Percentiles rank a stretch among this genome's conserved stretches.
Conservation (phyloP, 1,140 invertebrate genomes). For the Notospermus geniculatus region DNA sequence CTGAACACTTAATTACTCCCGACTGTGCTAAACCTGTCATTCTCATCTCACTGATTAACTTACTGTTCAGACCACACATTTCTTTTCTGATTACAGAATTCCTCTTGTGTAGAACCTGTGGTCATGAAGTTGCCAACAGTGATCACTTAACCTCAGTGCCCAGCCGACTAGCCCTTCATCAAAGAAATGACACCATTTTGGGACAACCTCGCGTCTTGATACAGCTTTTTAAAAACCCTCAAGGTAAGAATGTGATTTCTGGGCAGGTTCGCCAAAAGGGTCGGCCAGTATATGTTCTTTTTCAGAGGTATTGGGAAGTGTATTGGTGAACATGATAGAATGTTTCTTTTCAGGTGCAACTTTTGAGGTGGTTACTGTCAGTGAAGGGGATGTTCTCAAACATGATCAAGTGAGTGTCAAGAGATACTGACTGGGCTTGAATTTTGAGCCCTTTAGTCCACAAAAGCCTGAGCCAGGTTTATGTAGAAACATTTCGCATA, state of each 20-base stretch:
- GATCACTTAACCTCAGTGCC: constrained; percentile 31
- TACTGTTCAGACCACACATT: not conserved
- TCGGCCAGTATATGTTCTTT: not conserved
- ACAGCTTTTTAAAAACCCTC: constrained; percentile 44
- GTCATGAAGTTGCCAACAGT: constrained; percentile 32
- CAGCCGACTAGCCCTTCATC: constrained; percentile 29
- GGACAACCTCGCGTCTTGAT: constrained; percentile 30
- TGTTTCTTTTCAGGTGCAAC: constrained; percentile 29
- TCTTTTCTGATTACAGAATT: constrained; percentile 11
- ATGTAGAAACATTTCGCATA: too few species aligned
- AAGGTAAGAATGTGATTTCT: constrained; percentile 26
- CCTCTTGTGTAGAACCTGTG: constrained; percentile 43
- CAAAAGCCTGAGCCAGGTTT: too few species aligned
- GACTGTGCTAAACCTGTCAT: not conserved
- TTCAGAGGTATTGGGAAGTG: not conserved
- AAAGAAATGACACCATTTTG: constrained; percentile 41
- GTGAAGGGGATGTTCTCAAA: constrained; percentile 31
- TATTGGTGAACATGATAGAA: constrained; percentile 10
- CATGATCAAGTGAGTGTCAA: constrained; percentile 28
- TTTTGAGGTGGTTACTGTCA: constrained; percentile 39
- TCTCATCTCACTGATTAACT: not conserved
- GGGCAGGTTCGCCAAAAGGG: not conserved
- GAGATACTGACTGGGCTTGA: too few species aligned
- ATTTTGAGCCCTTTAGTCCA: too few species aligned
- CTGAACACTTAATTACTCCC: too few species aligned